A percentile compares a stretch with the other conserved stretches of the same genome.
These are phyloP conservation scores for Drosophila setifemur DNA, from an alignment of 1,140 invertebrate species.

Conservation along the genomic window DNA sequence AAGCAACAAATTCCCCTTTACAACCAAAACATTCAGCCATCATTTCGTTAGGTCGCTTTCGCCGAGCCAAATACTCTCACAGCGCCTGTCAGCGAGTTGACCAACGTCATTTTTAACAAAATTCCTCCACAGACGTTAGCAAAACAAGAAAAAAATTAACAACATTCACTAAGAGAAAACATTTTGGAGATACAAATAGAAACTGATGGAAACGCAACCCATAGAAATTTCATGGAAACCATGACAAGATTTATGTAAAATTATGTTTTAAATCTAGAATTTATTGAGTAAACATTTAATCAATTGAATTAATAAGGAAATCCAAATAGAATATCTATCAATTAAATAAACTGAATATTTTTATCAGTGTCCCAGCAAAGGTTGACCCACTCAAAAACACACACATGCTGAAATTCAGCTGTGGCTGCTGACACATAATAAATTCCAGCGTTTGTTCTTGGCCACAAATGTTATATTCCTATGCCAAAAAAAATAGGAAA, in stretches of 20 bases:
- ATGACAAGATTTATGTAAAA: no score
- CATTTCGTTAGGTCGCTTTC: conserved; percentile 29
- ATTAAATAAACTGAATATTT: neutral
- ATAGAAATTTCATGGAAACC: no score
- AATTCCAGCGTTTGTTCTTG: conserved; percentile 62
- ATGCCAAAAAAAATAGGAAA: conserved; percentile 29
- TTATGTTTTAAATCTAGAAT: no score
- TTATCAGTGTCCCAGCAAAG: conserved; percentile 1
- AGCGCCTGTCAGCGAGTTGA: conserved; percentile 52
- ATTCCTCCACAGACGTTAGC: neutral
- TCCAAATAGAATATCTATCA: neutral
- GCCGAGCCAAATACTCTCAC: conserved; percentile 20
- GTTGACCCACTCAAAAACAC: neutral
- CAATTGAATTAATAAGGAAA: no score
- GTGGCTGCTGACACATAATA: conserved; percentile 65
- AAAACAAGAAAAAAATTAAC: neutral
- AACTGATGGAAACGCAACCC: no score
- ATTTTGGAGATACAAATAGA: neutral
- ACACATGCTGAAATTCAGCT: conserved; percentile 28
- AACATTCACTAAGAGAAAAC: neutral
- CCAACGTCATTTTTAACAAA: conserved; percentile 55
- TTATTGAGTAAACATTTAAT: no score
- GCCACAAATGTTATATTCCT: conserved; percentile 48
- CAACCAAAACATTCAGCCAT: neutral
- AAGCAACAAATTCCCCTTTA: neutral